phyloP scores from a whole-genome alignment of 1,140 invertebrate genomes.

The Euschistus heros region DNA sequence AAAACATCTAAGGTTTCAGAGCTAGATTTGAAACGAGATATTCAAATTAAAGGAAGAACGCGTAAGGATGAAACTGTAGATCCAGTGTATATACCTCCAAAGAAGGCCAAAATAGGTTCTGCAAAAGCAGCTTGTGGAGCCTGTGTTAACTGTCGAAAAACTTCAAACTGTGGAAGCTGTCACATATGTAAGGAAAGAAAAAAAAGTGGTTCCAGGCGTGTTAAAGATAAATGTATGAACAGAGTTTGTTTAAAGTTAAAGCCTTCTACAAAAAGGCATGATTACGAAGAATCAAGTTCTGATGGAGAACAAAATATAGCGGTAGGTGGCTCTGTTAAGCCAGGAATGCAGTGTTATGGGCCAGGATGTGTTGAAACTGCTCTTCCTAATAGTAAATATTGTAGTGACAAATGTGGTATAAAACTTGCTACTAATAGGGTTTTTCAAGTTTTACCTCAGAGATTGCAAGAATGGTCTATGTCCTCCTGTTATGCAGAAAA shows the following conservation, averaged over 20 bases:
- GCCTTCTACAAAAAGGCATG: slow-evolving; percentile 31
- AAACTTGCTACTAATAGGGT: slow-evolving; percentile 78
- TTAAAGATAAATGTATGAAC: slow-evolving; percentile 31
- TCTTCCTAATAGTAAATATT: slow-evolving; percentile 82
- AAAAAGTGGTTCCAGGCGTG: slow-evolving; percentile 72
- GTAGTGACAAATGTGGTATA: slow-evolving; percentile 85
- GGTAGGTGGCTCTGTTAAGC: slow-evolving; percentile 34
- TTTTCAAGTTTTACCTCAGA: slow-evolving; percentile 74
- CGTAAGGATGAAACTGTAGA: slow-evolving; percentile 31
- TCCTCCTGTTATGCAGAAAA: slow-evolving; percentile 80
- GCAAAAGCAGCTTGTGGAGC: slow-evolving; percentile 59
- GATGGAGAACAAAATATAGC: slow-evolving; percentile 36
- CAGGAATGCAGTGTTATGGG: slow-evolving; percentile 70
- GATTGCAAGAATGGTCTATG: slow-evolving; percentile 92
- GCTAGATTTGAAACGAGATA: background rate
- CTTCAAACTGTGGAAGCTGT: slow-evolving; percentile 77
- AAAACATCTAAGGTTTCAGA: slow-evolving; percentile 25
- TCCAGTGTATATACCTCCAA: slow-evolving; percentile 30
- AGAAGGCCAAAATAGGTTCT: slow-evolving; percentile 16
- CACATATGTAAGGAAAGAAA: slow-evolving; percentile 57
- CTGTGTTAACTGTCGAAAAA: slow-evolving; percentile 67
- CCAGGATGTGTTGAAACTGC: slow-evolving; percentile 73
- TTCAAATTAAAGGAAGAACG: background rate
- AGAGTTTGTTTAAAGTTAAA: slow-evolving; percentile 38
- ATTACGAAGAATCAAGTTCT: slow-evolving; percentile 38